Evolutionary conservation across 2,797 vertebrate genomes (phyloP), one percentile per base, ranked within the genome.

Genomic region (Coregonus ussuriensis): DNA sequence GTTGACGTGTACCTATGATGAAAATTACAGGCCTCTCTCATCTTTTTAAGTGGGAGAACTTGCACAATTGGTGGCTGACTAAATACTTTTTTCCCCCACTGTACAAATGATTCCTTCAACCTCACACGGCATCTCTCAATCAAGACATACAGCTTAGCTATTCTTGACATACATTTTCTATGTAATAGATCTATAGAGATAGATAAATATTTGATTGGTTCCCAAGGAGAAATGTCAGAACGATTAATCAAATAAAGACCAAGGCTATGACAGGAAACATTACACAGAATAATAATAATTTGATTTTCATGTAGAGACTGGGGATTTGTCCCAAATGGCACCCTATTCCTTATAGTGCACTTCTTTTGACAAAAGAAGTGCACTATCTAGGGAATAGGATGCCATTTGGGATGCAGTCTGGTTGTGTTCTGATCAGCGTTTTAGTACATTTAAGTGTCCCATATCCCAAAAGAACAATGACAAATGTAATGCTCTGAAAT

Each of bases 401-500:
- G 16, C 7, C 0, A 25, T 62, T 62, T 62, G 59, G 21, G 3
- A 62, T 7, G 7, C n/a, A 11, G 21, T 18, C 21, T 3, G 9
- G n/a, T 29, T 35, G 31, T 51, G 65, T 51, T 59, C 21, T 25
- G 25, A 41, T 16, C 3, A 31, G 9, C 25, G n/a, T 21, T 63
- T 37, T 16, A 79, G 53, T 41, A 37, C 53, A 7, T 25, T 47
- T 47, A 29, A 33, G 31, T 67, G 65, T 33, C 62, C 53, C 51
- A 72, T 41, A 41, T 37, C 54, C 31, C 67, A 51, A 72, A 35
- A 77, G 75, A 77, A 74, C 70, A 81, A 84, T 35, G 52, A 4
- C 7, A 67, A 74, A 79, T 74, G 21, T 37, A 69, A 21, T 70
- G 21, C 15, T 4, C 4, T 79, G 1, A 84, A 85, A 79, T 79